Evolutionary conservation across 2,113 vertebrate genomes (phyloP), one percentile per base, ranked within the genome.

Genomic region (Boleophthalmus pectinirostris): DNA sequence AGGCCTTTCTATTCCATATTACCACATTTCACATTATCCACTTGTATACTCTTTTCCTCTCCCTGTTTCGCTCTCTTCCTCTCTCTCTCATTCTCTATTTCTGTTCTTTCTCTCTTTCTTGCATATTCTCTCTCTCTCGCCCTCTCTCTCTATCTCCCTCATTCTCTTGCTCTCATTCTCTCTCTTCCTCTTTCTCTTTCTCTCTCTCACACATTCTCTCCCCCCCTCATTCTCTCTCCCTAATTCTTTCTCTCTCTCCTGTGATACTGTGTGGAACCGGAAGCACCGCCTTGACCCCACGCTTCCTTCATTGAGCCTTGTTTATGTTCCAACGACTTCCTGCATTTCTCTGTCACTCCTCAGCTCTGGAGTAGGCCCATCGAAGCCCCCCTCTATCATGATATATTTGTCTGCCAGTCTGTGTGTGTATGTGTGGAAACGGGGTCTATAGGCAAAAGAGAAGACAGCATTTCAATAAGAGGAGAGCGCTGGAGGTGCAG

Each of bases 231-330:
- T 47, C 14, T 47, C 14, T 47, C 46, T 47, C 45, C 11, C 45
- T 75, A 69, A 58, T 56, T 68, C 33, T 47, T 70, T 70, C 68
- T 71, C 77, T 72, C 21, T 66, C 69, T 66, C 49, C 71, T 57
- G 77, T 66, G 80, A 85, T 80, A 81, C 82, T 87, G 89, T 87
- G 73, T 82, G 76, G 79, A 95, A 93, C 89, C 92, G 91, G 93
- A 95, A 93, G 90, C 76, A 80, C 90, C 79, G 86, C 87, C 83
- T 90, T 90, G 78, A 91, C 89, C 75, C 82, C 53, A 29, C 64
- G 85, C 92, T 94, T 95, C 93, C 93, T 94, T 90, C 92, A 92
- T 92, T 93, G 88, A 81, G 79, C 83, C 85, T 90, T 69, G 79
- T 91, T 94, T 90, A 89, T 89, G 87, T 90, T 85, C 87, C 89